Base-by-base conservation (phyloP, 2,888 invertebrate species). In the Amphimallon solstitiale region DNA sequence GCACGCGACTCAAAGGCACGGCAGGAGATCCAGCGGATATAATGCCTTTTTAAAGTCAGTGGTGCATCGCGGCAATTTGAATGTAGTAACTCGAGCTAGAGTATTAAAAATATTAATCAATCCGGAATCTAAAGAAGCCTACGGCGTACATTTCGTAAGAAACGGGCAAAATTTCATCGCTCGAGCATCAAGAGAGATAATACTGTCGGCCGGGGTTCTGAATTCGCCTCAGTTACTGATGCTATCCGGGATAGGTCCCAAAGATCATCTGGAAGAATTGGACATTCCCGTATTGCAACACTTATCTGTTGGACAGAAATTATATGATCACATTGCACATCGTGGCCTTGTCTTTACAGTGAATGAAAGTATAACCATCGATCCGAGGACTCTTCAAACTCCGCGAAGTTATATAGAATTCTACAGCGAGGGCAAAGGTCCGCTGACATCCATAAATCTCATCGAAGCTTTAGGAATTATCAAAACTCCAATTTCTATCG, bases 161-260 rank as follows among this genome's bases (percentile, higher is more conserved):
- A 83, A 86, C 66, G 85, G 85, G 14, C 82, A 77, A 75, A 84
- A 83, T 70, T 87, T 81, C 66, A 72, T 77, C 6, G 85, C 84
- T 0, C 78, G 81, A 7, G 92, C 92, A 2, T 85, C 83, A 2
- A 91, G 89, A 69, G 94, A 92, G 80, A 86, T 94, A 1, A 86
- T 95, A 56, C 80, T 94, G 12, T 87, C 90, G 7, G 92, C 92
- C 0, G 94, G 95, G 4, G 83, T 90, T 0, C 88, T 95, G 21
- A 92, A 91, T 67, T 91, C 93, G 0, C 92, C 95, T 0, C 94
- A 94, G 78, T 80, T 95, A 6, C 80, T 95, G 46, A 90, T 94
- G 91, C 79, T 94, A 10, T 94, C 94, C 0, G 95, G 95, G 9
- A 84, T 94, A 34, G 92, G 92, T 0, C 91, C 91, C 0, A 81